phyloP scores from a whole-genome alignment of 2,888 invertebrate genomes.

The Rhaphigaster nebulosa region DNA sequence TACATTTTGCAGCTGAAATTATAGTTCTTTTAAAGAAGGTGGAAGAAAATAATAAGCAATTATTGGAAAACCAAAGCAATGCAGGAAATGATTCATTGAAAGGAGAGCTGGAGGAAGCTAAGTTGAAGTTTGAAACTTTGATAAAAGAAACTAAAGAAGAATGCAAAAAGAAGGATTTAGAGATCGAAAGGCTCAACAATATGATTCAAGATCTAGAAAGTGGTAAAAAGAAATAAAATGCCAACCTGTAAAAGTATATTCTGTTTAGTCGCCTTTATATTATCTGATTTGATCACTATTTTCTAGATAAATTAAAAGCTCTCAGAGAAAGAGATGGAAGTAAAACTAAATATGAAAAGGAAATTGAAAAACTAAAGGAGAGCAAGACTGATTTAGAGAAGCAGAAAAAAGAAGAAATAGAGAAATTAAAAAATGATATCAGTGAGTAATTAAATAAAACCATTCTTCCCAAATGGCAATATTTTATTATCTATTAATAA shows the following conservation, averaged over 20 bases:
- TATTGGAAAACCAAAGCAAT: slow-evolving; percentile 60
- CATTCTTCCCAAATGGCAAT: neutral
- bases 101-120: slow-evolving; percentile 66
- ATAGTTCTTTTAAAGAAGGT: slow-evolving; percentile 75
- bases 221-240: slow-evolving; percentile 62
- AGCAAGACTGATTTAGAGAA: slow-evolving; percentile 70
- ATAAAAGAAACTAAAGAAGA: slow-evolving; percentile 66
- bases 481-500: neutral
- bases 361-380: slow-evolving; percentile 71
- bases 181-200: slow-evolving; percentile 73
- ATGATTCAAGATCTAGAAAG: slow-evolving; percentile 72
- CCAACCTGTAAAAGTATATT: neutral
- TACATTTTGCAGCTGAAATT: slow-evolving; percentile 72
- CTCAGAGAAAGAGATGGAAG: slow-evolving; percentile 76
- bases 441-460: slow-evolving; percentile 70
- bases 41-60: slow-evolving; percentile 69
- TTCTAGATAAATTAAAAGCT: slow-evolving; percentile 70
- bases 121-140: slow-evolving; percentile 66
- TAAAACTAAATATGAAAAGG: slow-evolving; percentile 69
- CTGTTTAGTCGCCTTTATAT: neutral
- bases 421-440: slow-evolving; percentile 74
- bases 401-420: slow-evolving; percentile 74
- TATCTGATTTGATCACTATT: neutral
- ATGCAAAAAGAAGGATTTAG: slow-evolving; percentile 66
- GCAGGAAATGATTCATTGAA: slow-evolving; percentile 62